phyloP scores from a whole-genome alignment of 2,113 vertebrate genomes.

The Mus musculus region GRCm39 chr11:78307001-78307500 shows the following conservation, averaged over 20 bases:
- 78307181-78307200: not conserved
- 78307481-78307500: not conserved
- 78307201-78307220: not conserved
- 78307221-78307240: not conserved
- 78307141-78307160: not conserved
- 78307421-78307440: constrained; percentile 15
- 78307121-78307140: not conserved
- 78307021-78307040: not conserved
- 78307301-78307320: not conserved
- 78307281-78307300: not conserved
- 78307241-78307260: not conserved
- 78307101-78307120: not conserved
- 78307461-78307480: constrained; percentile 41
- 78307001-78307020: not conserved
- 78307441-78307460: constrained; percentile 20
- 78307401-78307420: not conserved
- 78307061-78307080: not conserved
- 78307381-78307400: not conserved
- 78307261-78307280: too few relatives aligned
- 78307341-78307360: not conserved
- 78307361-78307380: not conserved
- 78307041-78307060: too few relatives aligned
- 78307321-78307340: not conserved
- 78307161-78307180: not conserved
- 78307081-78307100: not conserved